Evolutionary conservation across 2,797 vertebrate genomes (phyloP).

Genomic region (Pygocentrus nattereri): DNA sequence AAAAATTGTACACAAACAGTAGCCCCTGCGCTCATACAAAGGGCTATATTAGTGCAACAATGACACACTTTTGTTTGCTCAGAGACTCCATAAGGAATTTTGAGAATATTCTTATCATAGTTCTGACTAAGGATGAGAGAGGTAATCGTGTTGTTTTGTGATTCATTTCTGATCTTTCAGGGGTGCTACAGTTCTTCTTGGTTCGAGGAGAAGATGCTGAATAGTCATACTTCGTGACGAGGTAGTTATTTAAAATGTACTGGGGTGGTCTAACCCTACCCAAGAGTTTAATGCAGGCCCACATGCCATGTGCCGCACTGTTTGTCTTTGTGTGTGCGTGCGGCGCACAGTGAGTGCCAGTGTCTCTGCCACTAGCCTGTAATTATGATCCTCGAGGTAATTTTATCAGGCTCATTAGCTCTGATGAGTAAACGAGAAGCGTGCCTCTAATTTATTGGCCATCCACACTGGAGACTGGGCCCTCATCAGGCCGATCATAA

Average conservation of each 20-base stretch:
- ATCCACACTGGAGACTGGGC: conserved; percentile 87
- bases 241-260: conserved; percentile 32
- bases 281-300: conserved; percentile 48
- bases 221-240: conserved; percentile 34
- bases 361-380: conserved; percentile 86
- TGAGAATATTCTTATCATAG: neutral
- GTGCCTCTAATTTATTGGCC: conserved; percentile 92
- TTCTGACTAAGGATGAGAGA: conserved; percentile 2
- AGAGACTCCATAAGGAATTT: conserved; percentile 5
- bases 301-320: conserved; percentile 50
- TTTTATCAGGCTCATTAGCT: conserved; percentile 96
- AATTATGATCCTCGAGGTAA: conserved; percentile 96
- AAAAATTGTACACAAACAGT: conserved; percentile 5
- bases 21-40: neutral
- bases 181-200: conserved; percentile 12
- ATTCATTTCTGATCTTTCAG: conserved; percentile 35
- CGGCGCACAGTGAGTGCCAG: conserved; percentile 72
- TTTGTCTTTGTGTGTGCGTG: conserved; percentile 55
- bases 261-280: conserved; percentile 53
- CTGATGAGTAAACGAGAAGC: conserved; percentile 94
- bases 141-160: neutral
- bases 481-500: conserved; percentile 87
- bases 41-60: neutral
- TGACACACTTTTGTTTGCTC: neutral
- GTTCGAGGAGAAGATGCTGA: conserved; percentile 31